Base-by-base conservation (phyloP, 2,113 vertebrate species). In the Ochotona princeps region DNA sequence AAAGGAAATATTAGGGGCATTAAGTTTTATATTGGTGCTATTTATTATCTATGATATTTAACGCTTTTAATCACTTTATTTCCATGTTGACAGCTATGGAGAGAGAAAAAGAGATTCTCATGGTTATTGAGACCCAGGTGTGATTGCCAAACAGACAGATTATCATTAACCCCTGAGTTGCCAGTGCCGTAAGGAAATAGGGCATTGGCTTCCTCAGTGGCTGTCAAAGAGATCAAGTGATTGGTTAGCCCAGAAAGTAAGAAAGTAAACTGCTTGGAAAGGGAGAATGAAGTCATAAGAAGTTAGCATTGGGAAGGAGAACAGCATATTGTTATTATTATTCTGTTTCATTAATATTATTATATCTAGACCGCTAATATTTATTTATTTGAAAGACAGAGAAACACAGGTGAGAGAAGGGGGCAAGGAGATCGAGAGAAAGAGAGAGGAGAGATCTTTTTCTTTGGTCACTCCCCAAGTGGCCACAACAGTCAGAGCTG, bases 1-100 rank as follows among this genome's bases (percentile, higher is more conserved):
- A 83, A 92, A 95, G 91, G 91, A 96, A 95, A 79, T 95, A 94
- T 87, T 66, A 92, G 87, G 92, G 51, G 70, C 89, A 90, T 94
- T 96, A 94, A 87, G 66, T 95, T 96, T 95, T 92, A 69, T 92
- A 95, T 92, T 85, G 87, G 85, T 5, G 7, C 57, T 88, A 95
- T 96, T 94, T 89, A 69, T 96, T 95, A 91, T 79, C 38, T 88
- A 72, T 87, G 67, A 88, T 89, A 82, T 78, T 84, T 93, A 95
- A 83, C 61, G 75, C 23, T 65, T 94, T 88, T 89, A 81, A 90
- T 90, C 95, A 51, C 69, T 82, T 94, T 90, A 83, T 90, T 96
- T 91, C 86, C 25, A 18, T 84, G 89, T 92, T 91, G 92, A 93
- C 57, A 96, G 93, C 74, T 67, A 94, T 85, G 30, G 83, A 84